phyloP scores from a whole-genome alignment of 1,140 invertebrate species.

The Lucilia sericata region DNA sequence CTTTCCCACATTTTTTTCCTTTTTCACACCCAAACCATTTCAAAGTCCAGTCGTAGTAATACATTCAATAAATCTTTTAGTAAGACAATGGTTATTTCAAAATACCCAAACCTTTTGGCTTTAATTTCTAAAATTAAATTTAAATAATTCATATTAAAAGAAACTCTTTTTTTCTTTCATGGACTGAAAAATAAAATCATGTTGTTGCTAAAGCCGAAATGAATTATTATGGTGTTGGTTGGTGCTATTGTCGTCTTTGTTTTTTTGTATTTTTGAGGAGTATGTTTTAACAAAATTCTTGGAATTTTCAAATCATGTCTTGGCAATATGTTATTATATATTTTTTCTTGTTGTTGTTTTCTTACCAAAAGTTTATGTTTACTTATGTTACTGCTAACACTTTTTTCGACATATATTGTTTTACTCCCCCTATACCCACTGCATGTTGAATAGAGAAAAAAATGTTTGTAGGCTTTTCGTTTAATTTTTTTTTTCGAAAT shows the following conservation, averaged over 20 bases:
- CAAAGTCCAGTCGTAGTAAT: too few relatives aligned
- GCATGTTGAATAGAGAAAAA: neutral
- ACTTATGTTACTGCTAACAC: neutral
- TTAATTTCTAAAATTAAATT: conserved; percentile 5
- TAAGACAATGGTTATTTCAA: too few relatives aligned
- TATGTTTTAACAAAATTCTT: neutral
- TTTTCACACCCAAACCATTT: too few relatives aligned
- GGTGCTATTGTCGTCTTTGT: too few relatives aligned
- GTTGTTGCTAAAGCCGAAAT: neutral
- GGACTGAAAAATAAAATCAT: neutral
- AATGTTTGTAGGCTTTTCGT: neutral
- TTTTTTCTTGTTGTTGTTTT: neutral
- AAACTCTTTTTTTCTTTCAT: neutral
- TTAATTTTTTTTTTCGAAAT: neutral
- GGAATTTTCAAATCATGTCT: conserved; percentile 18
- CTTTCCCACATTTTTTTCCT: too few relatives aligned
- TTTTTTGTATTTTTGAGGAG: too few relatives aligned
- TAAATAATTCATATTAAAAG: conserved; percentile 15
- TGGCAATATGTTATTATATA: conserved; percentile 14
- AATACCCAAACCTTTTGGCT: neutral
- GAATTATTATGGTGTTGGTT: neutral
- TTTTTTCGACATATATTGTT: neutral
- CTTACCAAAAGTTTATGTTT: neutral
- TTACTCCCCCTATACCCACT: neutral
- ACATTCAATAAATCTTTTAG: too few relatives aligned